Evolutionary conservation across 2,113 vertebrate genomes (phyloP), one percentile per base, ranked within the genome.

Genomic region (Mola mola): DNA sequence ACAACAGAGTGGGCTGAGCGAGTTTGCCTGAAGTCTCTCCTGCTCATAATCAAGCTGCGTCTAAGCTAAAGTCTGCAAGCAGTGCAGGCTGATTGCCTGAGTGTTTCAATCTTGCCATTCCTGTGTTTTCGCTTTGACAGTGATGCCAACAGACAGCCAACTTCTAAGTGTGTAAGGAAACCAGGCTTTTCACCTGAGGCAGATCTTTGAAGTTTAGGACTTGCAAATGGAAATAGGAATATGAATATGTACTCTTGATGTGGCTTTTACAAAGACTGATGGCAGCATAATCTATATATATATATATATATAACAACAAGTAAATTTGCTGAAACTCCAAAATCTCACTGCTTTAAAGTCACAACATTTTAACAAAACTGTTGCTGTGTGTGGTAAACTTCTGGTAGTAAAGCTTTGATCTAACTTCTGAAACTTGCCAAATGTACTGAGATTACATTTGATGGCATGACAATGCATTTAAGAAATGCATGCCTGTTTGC

Each of bases 81-180:
- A 52, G 70, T 42, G 71, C 64, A 31, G 60, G 31, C 68, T 81
- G 66, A 88, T 79, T 71, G 67, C 79, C 61, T 64, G 72, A 67
- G 78, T 80, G 70, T 85, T 87, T 80, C 72, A 75, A 82, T 79
- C 77, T 36, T 77, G 66, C 71, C 69, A 61, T 72, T 84, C 61
- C 71, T 63, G 48, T 44, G 60, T 71, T 50, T 16, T n/a, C n/a
- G 47, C 66, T 66, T 65, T 88, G 84, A 89, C 78, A 53, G 8
- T 88, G 85, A 89, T 82, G 65, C 69, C 69, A 56, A 70, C 74
- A 76, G 88, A 88, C 87, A 81, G 79, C 68, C 51, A 57, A 82
- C 76, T 75, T 83, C 69, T 86, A 75, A 52, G 51, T 60, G 65
- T 86, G 75, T 72, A 87, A 86, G 82, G 81, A 87, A 81, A 85